Base-by-base conservation (phyloP, 35 echinoderm and acorn worm genomes). In the Patiria miniata region DNA sequence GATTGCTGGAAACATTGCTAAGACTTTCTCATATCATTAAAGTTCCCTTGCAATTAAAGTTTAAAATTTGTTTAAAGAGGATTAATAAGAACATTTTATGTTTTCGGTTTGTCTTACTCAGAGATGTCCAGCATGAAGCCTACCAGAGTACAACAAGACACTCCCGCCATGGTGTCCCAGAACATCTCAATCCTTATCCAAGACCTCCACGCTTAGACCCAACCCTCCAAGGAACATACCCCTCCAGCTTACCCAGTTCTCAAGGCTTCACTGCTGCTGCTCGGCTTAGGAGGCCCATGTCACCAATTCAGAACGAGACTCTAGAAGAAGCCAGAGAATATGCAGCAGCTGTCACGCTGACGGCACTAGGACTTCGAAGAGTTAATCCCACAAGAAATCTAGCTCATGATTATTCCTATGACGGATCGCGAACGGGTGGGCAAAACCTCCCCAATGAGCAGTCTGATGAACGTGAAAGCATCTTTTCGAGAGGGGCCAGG, bases 331-430 rank as follows among this genome's bases (percentile, higher is more conserved):
- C 88, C 19, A 61, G 81, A 28, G 88, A 90, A 18, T 90, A 90
- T 78, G 88, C 88, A 23, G 88, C 88, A 51, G 82, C 88, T 23
- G 88, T 90, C 7, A 90, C 88, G 1, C 54, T 90, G 37, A 84
- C 82, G 8, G 88, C 88, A 2, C 29, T 90, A 12, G 57, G 88
- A 37, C 38, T 84, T 3, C 26, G 82, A 36, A 58, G 82, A 18
- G 82, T 73, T 34, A 22, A 73, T 34, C 65, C 26, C 29, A 14
- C 26, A 4, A 73, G 65, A 12, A 73, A 23, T 23, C 26, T 30
- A 47, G 42, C 42, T 47, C 42, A 12, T 6, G 42, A 47, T 47
- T 47, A 47, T 12, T 12, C 42, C 4, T 47, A 47, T 47, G 42
- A 47, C 4, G 42, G 42, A 4, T 6, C 4, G 4, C 42, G 12